phyloP scores from a whole-genome alignment of 2,888 invertebrate genomes.

The Tipula vernalis region DNA sequence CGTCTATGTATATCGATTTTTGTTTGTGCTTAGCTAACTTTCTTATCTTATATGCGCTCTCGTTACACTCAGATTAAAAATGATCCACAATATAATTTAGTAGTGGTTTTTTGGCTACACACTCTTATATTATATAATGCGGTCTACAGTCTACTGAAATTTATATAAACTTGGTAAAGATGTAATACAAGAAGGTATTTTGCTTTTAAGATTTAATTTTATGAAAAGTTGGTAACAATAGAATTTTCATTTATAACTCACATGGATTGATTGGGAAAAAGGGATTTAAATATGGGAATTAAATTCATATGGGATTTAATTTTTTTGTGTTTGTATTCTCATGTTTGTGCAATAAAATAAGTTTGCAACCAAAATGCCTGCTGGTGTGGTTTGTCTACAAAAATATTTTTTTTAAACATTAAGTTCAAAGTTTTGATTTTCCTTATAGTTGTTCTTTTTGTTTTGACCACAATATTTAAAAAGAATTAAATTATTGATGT shows the following conservation, averaged over 20 bases:
- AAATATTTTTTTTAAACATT: not conserved
- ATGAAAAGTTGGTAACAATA: not conserved
- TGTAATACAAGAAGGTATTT: not conserved
- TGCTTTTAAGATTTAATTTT: not conserved
- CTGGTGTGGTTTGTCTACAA: not conserved
- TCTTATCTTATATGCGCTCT: not conserved
- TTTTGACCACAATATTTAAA: not conserved
- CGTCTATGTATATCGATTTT: not conserved
- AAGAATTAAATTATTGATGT: not conserved
- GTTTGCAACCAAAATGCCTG: not conserved
- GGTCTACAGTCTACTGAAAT: not conserved
- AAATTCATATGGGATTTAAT: not conserved
- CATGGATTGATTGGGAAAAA: not conserved
- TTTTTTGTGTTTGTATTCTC: not conserved
- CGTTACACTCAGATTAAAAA: not conserved
- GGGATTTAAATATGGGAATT: not conserved
- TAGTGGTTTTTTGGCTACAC: not conserved
- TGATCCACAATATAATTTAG: not conserved
- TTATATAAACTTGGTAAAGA: not conserved
- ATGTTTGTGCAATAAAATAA: not conserved
- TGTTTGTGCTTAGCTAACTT: not conserved
- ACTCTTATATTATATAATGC: not conserved
- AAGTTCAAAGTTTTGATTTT: not conserved
- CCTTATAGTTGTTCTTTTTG: not conserved
- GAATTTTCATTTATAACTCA: not conserved